These are phyloP conservation scores for Parapristionchus giblindavisi DNA, from an alignment of 2,888 invertebrate genomes.

Conservation along the genomic window DNA sequence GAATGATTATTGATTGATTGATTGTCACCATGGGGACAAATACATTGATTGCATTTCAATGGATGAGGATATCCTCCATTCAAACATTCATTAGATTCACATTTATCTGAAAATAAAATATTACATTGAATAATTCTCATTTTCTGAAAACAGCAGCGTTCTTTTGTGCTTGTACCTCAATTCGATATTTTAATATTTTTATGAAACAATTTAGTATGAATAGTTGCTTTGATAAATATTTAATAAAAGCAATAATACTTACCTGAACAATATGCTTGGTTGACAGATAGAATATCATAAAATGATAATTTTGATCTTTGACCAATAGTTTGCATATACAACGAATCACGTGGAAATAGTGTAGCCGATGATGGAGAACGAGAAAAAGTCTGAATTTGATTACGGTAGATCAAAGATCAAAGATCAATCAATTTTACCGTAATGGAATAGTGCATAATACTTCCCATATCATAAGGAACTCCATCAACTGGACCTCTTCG, in stretches of 20 bases:
- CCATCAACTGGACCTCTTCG: conserved; percentile 10
- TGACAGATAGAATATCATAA: conserved; percentile 3
- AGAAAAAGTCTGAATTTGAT: conserved; percentile 8
- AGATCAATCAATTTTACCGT: conserved; percentile 9
- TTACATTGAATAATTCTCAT: not conserved
- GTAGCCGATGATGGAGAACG: conserved; percentile 19
- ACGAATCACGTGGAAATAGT: conserved; percentile 17
- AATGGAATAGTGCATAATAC: conserved; percentile 30
- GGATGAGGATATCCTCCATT: conserved; percentile 28
- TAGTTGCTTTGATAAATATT: too few species aligned
- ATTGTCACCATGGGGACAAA: conserved; percentile 8
- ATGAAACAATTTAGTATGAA: too few species aligned
- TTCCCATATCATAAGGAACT: conserved; percentile 30
- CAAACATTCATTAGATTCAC: not conserved
- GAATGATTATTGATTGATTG: not conserved
- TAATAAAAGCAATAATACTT: too few species aligned
- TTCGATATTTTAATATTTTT: too few species aligned
- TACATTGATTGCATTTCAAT: not conserved
- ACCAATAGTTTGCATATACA: not conserved
- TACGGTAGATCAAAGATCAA: not conserved
- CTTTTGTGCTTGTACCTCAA: too few species aligned
- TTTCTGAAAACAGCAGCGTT: not conserved
- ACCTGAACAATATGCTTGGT: conserved; percentile 28
- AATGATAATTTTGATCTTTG: conserved; percentile 8
- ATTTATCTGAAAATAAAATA: not conserved